Conservation (phyloP, 2,797 vertebrate genomes). For the Poecilia velifera region DNA sequence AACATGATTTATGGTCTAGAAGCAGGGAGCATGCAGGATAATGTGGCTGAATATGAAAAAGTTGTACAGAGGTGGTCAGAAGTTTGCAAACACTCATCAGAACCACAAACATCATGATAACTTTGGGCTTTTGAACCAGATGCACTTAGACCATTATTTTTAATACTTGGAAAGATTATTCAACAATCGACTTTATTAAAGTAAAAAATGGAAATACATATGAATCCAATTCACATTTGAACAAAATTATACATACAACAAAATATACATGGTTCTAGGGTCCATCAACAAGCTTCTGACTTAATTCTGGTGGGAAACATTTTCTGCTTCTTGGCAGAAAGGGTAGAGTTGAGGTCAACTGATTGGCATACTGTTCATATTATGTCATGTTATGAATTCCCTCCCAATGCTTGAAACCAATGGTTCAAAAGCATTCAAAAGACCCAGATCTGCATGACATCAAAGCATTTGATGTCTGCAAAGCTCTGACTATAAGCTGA, state of each 20-base stretch:
- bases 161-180: not conserved
- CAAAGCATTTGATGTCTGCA: not conserved
- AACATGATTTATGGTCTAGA: slow-evolving; percentile 81
- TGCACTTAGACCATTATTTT: not conserved
- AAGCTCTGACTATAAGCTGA: not conserved
- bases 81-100: not conserved
- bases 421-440: not conserved
- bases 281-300: not conserved
- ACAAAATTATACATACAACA: not conserved
- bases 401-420: not conserved
- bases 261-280: not conserved
- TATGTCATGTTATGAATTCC: not conserved
- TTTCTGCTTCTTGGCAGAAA: not conserved
- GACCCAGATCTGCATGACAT: not conserved
- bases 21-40: slow-evolving; percentile 43
- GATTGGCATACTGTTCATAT: not conserved
- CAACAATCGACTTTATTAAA: not conserved
- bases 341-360: not conserved
- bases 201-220: not conserved
- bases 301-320: not conserved
- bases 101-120: not conserved
- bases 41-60: slow-evolving; percentile 62
- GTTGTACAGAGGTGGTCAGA: slow-evolving; percentile 45
- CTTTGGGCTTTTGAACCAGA: not conserved
- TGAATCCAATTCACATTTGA: not conserved